Evolutionary conservation across 2,888 invertebrate species (phyloP).

Genomic region (Pasiphila rectangulata): DNA sequence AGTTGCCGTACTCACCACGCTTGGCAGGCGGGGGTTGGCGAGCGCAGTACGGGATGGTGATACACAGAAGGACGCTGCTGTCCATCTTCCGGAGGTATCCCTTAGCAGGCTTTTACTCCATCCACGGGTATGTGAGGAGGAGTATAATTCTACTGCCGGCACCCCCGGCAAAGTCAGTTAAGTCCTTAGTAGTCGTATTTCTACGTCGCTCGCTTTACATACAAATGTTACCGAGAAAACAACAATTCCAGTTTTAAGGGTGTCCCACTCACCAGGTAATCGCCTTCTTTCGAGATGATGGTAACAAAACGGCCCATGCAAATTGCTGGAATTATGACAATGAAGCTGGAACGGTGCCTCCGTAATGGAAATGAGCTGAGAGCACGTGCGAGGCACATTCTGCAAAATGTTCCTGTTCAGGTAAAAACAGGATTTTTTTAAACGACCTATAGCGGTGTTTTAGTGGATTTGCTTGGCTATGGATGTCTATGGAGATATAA

Average conservation of each 20-base stretch:
- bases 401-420: conserved; percentile 12
- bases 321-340: conserved; percentile 7
- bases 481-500: no score
- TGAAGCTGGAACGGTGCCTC: neutral
- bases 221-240: conserved; percentile 1
- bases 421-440: conserved; percentile 17
- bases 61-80: no score
- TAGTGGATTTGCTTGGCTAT: conserved; percentile 2
- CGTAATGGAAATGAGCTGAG: conserved; percentile 13
- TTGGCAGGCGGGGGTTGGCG: no score
- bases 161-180: no score
- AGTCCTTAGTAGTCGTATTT: no score
- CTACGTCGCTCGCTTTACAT: no score
- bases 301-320: conserved; percentile 5
- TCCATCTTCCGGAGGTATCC: no score
- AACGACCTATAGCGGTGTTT: conserved; percentile 10
- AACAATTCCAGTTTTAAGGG: neutral
- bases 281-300: conserved; percentile 1
- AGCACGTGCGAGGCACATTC: conserved; percentile 12
- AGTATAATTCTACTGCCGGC: no score
- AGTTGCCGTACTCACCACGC: no score
- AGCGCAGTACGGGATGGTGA: no score
- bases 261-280: neutral
- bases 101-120: no score
- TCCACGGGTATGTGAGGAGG: no score